phyloP scores from a whole-genome alignment of 2,888 invertebrate genomes.

The Tetanocera ferruginea region DNA sequence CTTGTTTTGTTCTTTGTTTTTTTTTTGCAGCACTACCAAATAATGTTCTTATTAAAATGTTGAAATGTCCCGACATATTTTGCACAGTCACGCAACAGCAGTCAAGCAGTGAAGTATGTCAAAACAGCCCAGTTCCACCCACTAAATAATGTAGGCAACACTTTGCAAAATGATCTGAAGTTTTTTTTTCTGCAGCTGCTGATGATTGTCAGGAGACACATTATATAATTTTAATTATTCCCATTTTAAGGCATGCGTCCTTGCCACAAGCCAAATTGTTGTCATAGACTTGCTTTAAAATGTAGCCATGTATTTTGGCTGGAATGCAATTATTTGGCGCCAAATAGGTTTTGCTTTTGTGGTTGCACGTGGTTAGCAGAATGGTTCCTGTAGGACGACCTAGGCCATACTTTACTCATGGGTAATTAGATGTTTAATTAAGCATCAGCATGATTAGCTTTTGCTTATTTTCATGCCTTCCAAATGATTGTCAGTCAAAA shows the following conservation, averaged over 20 bases:
- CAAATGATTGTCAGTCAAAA: not conserved
- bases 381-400: not conserved
- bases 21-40: too few species aligned
- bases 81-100: conserved; percentile 1
- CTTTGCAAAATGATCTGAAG: too few species aligned
- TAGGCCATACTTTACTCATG: not conserved
- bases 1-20: too few species aligned
- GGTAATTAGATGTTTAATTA: not conserved
- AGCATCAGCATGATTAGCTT: not conserved
- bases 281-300: not conserved
- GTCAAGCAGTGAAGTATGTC: too few species aligned
- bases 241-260: too few species aligned
- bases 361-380: not conserved
- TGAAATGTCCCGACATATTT: conserved; percentile 5
- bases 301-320: not conserved
- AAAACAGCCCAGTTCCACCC: too few species aligned
- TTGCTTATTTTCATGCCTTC: not conserved
- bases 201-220: too few species aligned
- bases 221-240: too few species aligned
- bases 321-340: not conserved
- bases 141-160: too few species aligned
- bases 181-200: too few species aligned
- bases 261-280: too few species aligned
- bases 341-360: not conserved
- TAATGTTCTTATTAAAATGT: not conserved